Base-by-base conservation (phyloP, 1,140 invertebrate genomes). In the Zaprionus ornatus region DNA sequence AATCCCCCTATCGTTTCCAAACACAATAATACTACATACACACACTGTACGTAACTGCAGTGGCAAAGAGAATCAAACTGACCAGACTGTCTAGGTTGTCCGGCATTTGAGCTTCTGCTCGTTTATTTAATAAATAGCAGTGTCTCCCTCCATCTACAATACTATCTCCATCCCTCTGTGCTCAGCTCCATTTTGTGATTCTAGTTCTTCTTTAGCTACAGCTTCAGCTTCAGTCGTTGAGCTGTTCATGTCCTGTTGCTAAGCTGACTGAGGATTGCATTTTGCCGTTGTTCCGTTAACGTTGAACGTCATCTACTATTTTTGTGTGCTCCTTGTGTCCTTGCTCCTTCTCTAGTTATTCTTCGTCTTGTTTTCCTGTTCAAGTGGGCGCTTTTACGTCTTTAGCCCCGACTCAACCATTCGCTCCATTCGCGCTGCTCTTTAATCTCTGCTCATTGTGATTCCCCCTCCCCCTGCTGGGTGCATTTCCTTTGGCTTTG, bases 71-170 rank as follows among this genome's bases (percentile, higher is more conserved):
- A n/a, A 64, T 77, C 77, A 17, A n/a, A 19, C 70, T 77, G 69
- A 69, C 37, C 55, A 37, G 64, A 40, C 74, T 77, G 57, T 42
- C 40, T 40, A 56, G 70, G 74, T 66, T 76, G 29, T 61, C n/a
- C 68, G 69, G 77, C 60, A 69, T 69, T 65, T 61, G 42, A 77
- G 25, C 42, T 57, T 13, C 25, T 29, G 15, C 60, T 29, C 40
- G 67, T 35, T 72, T 37, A 67, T 77, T 80, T 81, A 85, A 77
- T 74, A 85, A 84, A 83, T 83, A 70, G 52, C 68, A 54, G 23
- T 37, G 48, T 69, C 40, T 17, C n/a, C 40, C 40, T 17, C 6
- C n/a, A 17, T 45, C 6, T 7, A 7, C 40, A 48, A 27, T 50
- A n/a, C n/a, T n/a, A n/a, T n/a, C n/a, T n/a, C n/a, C n/a, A n/a